Evolutionary conservation across 2,797 vertebrate genomes (phyloP).

Genomic region (Pseudocheirus occidentalis): DNA sequence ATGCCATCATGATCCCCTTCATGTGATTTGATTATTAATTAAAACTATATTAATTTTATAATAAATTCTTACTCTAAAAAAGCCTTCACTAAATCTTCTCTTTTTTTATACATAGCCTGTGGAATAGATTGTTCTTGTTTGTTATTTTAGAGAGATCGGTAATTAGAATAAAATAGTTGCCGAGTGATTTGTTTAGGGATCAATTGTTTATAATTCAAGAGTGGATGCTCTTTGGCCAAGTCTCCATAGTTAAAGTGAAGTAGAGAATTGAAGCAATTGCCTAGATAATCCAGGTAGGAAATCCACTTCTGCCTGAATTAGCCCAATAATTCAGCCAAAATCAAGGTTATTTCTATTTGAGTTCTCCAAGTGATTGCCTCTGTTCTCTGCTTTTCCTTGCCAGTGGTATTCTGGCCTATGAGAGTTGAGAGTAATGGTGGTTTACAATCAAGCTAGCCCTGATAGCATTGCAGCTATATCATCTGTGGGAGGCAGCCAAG

Average conservation of each 20-base stretch:
- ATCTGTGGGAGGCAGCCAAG: constrained; percentile 33
- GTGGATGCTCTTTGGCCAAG: constrained; percentile 66
- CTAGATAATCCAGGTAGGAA: constrained; percentile 67
- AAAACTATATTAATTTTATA: constrained; percentile 84
- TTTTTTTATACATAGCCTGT: constrained; percentile 72
- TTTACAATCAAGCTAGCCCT: background rate
- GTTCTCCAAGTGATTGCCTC: constrained; percentile 66
- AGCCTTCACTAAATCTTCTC: constrained; percentile 79
- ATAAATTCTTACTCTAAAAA: constrained; percentile 79
- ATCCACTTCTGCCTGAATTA: constrained; percentile 60
- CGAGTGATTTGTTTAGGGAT: constrained; percentile 71
- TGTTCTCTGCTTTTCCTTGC: constrained; percentile 54
- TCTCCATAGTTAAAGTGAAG: constrained; percentile 38
- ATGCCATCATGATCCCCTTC: constrained; percentile 81
- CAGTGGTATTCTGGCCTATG: constrained; percentile 44
- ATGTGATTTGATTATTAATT: constrained; percentile 85
- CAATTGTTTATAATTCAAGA: constrained; percentile 76
- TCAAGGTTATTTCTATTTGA: constrained; percentile 71
- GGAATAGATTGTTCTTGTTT: constrained; percentile 77
- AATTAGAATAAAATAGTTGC: constrained; percentile 77
- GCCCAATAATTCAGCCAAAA: constrained; percentile 46
- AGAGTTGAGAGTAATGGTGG: constrained; percentile 16
- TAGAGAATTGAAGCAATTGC: constrained; percentile 63
- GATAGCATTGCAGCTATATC: constrained; percentile 26
- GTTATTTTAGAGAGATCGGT: constrained; percentile 73